phyloP scores from a whole-genome alignment of 2,113 vertebrate species.

The Pelvicachromis taeniatus region DNA sequence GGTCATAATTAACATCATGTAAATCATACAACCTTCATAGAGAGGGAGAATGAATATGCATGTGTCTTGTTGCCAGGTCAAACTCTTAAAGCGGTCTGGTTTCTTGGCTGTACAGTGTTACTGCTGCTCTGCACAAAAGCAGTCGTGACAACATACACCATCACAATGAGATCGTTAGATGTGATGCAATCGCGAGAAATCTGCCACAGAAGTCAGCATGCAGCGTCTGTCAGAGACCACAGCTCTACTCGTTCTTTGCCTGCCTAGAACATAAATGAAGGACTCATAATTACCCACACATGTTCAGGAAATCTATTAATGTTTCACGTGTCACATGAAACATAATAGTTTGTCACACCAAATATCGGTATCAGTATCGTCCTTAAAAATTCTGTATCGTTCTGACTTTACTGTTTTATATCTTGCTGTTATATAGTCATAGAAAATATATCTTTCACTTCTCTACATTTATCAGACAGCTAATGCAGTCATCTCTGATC shows the following conservation, averaged over 20 bases:
- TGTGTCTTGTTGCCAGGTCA: not conserved
- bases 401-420: too few relatives aligned
- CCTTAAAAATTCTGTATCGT: too few relatives aligned
- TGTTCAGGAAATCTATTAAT: too few relatives aligned
- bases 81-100: not conserved
- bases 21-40: not conserved
- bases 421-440: too few relatives aligned
- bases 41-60: not conserved
- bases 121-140: not conserved
- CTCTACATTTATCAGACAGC: not conserved
- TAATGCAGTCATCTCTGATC: not conserved
- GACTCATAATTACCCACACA: not conserved
- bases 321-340: too few relatives aligned
- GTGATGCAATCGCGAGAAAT: constrained; percentile 8
- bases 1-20: not conserved
- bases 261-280: too few relatives aligned
- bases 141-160: not conserved
- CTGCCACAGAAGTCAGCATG: not conserved
- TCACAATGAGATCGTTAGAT: not conserved
- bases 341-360: too few relatives aligned
- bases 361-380: too few relatives aligned
- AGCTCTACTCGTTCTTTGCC: not conserved
- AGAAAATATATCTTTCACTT: not conserved
- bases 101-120: not conserved
- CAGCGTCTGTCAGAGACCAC: not conserved